A percentile compares a stretch with the other conserved stretches of the same genome.
Evolutionary conservation across 2,113 vertebrate species (phyloP).

Genomic region (Terrapene triunguis): DNA sequence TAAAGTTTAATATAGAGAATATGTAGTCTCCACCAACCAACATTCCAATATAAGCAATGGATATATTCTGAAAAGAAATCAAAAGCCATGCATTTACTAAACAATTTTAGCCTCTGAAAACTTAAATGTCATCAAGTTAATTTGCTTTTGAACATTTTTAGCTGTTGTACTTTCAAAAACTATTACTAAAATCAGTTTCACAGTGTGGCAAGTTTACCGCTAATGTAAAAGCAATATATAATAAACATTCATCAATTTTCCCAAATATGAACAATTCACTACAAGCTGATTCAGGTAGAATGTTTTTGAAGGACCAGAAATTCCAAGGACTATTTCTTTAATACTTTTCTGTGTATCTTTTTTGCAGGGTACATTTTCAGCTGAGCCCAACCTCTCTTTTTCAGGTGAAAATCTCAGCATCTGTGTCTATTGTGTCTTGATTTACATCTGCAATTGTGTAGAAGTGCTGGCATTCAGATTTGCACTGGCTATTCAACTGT

Average conservation of each 20-base stretch:
- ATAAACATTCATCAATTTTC: background rate
- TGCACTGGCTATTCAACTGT: background rate
- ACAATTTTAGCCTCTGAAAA: background rate
- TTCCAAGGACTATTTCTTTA: background rate
- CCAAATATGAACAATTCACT: background rate
- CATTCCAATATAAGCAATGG: slow-evolving; percentile 91
- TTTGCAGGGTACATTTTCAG: background rate
- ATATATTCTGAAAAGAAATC: slow-evolving; percentile 87
- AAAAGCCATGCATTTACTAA: background rate
- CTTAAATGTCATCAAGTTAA: background rate
- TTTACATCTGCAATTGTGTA: background rate
- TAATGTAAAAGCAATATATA: background rate
- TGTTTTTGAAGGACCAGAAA: background rate
- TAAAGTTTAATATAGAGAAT: slow-evolving; percentile 91
- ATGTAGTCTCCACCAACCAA: slow-evolving; percentile 92
- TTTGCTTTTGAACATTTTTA: background rate
- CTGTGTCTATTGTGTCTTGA: background rate
- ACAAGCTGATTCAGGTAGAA: background rate
- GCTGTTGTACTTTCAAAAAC: background rate
- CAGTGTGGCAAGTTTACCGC: background rate
- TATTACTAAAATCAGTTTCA: background rate
- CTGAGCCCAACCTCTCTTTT: background rate
- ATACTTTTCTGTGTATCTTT: background rate
- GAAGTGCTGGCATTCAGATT: background rate
- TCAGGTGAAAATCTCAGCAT: background rate